phyloP scores from a whole-genome alignment of 2,797 vertebrate species.

The Sebastes elongatus region DNA sequence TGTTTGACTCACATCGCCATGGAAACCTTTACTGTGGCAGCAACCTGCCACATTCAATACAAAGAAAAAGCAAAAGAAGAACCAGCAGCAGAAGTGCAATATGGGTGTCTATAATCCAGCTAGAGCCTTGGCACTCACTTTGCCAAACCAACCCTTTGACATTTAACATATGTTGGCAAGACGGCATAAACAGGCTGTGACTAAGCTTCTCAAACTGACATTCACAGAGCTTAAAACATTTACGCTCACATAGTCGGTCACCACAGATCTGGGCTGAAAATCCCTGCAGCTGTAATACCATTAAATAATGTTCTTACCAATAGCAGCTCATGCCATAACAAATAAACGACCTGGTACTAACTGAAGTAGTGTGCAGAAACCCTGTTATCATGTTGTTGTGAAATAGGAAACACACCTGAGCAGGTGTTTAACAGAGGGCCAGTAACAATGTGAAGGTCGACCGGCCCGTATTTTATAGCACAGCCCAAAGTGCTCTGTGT shows the following conservation, averaged over 20 bases:
- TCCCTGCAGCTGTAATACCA: slow-evolving; percentile 36
- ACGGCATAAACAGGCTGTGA: slow-evolving; percentile 32
- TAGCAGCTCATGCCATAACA: background rate
- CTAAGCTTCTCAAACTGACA: slow-evolving; percentile 41
- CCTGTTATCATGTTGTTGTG: slow-evolving; percentile 44
- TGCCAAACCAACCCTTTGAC: slow-evolving; percentile 38
- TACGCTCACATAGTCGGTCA: slow-evolving; percentile 36
- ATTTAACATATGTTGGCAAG: slow-evolving; percentile 55
- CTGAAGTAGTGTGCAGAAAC: slow-evolving; percentile 18
- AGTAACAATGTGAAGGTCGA: slow-evolving; percentile 19
- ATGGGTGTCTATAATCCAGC: slow-evolving; percentile 34
- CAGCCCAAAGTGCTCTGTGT: slow-evolving; percentile 13
- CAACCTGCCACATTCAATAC: slow-evolving; percentile 47
- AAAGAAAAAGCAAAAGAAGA: slow-evolving; percentile 47
- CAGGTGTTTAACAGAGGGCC: slow-evolving; percentile 54
- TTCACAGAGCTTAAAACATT: slow-evolving; percentile 35
- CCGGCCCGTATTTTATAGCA: slow-evolving; percentile 34
- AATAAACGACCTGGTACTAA: slow-evolving; percentile 24
- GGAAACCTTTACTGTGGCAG: slow-evolving; percentile 61
- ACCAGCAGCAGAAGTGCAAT: slow-evolving; percentile 30
- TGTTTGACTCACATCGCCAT: slow-evolving; percentile 70
- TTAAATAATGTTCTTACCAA: slow-evolving; percentile 51
- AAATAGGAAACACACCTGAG: slow-evolving; percentile 43
- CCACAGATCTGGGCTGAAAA: slow-evolving; percentile 34
- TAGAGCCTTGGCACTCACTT: slow-evolving; percentile 10